These are phyloP conservation scores for Steinernema khuongi DNA, from an alignment of 1,140 invertebrate genomes.

Conservation along the genomic window DNA sequence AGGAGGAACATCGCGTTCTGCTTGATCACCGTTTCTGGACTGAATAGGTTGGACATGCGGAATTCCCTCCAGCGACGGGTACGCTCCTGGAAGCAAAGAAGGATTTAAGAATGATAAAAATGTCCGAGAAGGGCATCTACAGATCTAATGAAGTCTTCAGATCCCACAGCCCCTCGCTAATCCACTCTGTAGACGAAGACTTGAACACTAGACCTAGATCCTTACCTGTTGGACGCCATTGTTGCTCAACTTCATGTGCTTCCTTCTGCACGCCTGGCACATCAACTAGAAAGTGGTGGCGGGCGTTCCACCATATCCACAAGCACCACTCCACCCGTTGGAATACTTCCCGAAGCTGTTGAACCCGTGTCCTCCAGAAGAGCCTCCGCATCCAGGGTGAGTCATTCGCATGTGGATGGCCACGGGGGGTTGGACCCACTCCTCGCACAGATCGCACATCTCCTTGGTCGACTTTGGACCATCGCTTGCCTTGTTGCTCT, in stretches of 20 bases:
- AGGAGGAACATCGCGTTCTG: slow-evolving; percentile 90
- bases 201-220: too few relatives aligned
- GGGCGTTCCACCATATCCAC: slow-evolving; percentile 76
- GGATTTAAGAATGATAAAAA: too few relatives aligned
- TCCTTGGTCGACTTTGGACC: slow-evolving; percentile 58
- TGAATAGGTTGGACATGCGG: slow-evolving; percentile 56
- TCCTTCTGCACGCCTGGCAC: slow-evolving; percentile 79
- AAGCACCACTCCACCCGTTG: slow-evolving; percentile 78
- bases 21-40: slow-evolving; percentile 73
- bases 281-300: slow-evolving; percentile 83
- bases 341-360: slow-evolving; percentile 78
- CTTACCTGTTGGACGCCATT: slow-evolving; percentile 53
- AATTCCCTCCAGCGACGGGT: slow-evolving; percentile 48
- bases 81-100: slow-evolving; percentile 45
- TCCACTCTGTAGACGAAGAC: too few relatives aligned
- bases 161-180: too few relatives aligned
- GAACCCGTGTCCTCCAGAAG: slow-evolving; percentile 79
- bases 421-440: slow-evolving; percentile 71
- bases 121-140: too few relatives aligned
- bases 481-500: slow-evolving; percentile 14
- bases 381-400: slow-evolving; percentile 81
- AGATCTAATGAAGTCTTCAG: too few relatives aligned
- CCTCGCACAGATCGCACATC: slow-evolving; percentile 79
- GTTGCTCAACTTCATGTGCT: slow-evolving; percentile 66
- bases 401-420: slow-evolving; percentile 82